Evolutionary conservation across 2,113 vertebrate genomes (phyloP).

Genomic region (Cyrtonyx montezumae): DNA sequence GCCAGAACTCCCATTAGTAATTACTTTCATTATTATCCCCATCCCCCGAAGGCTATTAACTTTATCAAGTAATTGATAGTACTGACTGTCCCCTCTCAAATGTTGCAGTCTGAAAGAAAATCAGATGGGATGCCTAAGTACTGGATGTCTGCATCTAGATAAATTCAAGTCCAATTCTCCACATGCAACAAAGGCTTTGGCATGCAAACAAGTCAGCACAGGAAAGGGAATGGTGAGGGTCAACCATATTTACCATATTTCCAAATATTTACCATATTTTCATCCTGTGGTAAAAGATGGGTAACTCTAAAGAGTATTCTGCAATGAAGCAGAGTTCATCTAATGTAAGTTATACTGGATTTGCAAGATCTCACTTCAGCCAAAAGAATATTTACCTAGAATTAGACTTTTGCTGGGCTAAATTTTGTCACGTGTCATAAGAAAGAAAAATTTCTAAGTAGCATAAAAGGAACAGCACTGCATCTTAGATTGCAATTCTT

Average conservation of each 20-base stretch:
- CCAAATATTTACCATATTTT: not conserved
- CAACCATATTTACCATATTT: not conserved
- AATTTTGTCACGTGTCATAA: not conserved
- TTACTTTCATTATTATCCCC: conserved; percentile 4
- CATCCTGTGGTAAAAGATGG: not conserved
- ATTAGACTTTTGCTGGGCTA: not conserved
- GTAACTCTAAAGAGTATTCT: not conserved
- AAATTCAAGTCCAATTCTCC: not conserved
- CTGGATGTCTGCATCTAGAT: not conserved
- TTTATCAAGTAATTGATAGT: conserved; percentile 33
- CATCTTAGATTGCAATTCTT: not conserved
- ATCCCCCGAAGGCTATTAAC: conserved; percentile 21
- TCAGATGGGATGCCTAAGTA: not conserved
- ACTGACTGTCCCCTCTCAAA: conserved; percentile 23
- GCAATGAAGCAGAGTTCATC: not conserved
- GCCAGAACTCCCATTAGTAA: conserved; percentile 20
- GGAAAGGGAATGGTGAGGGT: not conserved
- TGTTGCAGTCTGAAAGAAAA: not conserved
- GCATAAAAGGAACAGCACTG: not conserved
- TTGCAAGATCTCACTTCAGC: not conserved
- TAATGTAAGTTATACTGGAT: not conserved
- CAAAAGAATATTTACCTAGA: not conserved
- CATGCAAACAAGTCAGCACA: not conserved
- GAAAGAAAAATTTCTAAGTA: not conserved
- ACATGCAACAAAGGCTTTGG: not conserved